Base-by-base conservation (phyloP, 1,140 invertebrate species). In the Solenopsis fugax region DNA sequence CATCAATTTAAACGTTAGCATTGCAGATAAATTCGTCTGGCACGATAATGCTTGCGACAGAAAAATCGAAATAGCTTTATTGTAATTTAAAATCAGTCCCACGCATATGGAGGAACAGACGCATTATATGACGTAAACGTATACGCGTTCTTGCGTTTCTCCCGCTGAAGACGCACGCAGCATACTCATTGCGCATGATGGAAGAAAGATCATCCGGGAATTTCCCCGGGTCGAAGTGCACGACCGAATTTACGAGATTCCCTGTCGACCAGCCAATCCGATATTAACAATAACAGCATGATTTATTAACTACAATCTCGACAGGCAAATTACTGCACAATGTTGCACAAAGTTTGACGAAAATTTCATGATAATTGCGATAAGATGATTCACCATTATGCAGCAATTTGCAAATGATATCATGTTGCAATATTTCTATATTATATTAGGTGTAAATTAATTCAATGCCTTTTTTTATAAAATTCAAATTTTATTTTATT, bases 161-260 rank as follows among this genome's bases (percentile, higher is more conserved):
- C 85, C 45, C 80, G 48, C 18, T 45, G 50, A 2, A 87, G 82
- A 90, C 89, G 89, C 67, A 75, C 13, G 7, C 7, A 12, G 89
- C 78, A 90, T 90, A 89, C 41, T 90, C 69, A 90, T 89, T 75
- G 60, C 6, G 50, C n/a, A n/a, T 41, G n/a, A 18, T 34, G 34
- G n/a, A 69, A 18, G 29, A 76, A 16, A 88, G 86, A 71, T 50
- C 64, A 10, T 16, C 2, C 34, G 65, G 77, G 82, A 88, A 77
- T 87, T 50, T 87, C 87, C 62, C 65, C 5, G 18, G 18, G 16
- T 58, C 12, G 2, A n/a, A 50, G 34, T 24, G 16, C 9, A 58
- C 13, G 16, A 6, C 2, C 18, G 60, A 21, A 75, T 48, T 16
- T n/a, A 1, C 50, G n/a, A 52, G 16, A 12, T 18, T 24, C 16